A percentile compares a stretch with the other conserved stretches of the same genome.
Conservation (phyloP, 2,113 vertebrate species). For the Arizona elegans region DNA sequence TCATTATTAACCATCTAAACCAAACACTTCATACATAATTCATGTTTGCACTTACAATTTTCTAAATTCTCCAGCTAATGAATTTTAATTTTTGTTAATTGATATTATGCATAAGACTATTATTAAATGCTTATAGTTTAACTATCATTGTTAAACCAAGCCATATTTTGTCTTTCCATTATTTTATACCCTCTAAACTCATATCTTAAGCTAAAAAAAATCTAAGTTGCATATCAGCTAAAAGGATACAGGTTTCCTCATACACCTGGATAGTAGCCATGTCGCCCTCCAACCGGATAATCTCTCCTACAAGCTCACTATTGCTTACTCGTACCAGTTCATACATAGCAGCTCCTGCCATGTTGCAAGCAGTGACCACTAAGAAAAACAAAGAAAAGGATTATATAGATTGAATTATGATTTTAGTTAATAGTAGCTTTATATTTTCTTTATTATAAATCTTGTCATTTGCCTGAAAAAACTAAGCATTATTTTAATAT, state of each 20-base stretch:
- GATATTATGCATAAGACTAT: background rate
- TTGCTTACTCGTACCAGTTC: constrained; percentile 96
- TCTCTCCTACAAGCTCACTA: constrained; percentile 94
- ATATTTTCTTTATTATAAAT: background rate
- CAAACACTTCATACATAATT: background rate
- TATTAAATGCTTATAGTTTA: background rate
- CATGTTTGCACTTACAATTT: background rate
- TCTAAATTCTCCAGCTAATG: background rate
- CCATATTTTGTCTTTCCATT: background rate
- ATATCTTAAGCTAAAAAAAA: background rate
- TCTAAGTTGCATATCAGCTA: background rate
- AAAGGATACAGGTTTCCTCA: constrained; percentile 99
- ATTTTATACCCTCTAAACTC: background rate
- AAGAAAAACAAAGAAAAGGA: constrained; percentile 18
- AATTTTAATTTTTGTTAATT: background rate
- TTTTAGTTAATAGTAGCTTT: background rate
- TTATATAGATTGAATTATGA: background rate
- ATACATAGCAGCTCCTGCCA: constrained; percentile 98
- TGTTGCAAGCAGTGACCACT: constrained; percentile 93
- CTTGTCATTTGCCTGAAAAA: background rate
- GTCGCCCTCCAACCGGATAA: constrained; percentile 94
- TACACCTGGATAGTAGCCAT: constrained; percentile 98
- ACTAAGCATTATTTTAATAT: background rate
- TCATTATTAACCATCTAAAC: background rate
- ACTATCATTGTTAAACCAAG: background rate